These are phyloP conservation scores for Karalla daura DNA, from an alignment of 2,797 vertebrate genomes.

Conservation along the genomic window DNA sequence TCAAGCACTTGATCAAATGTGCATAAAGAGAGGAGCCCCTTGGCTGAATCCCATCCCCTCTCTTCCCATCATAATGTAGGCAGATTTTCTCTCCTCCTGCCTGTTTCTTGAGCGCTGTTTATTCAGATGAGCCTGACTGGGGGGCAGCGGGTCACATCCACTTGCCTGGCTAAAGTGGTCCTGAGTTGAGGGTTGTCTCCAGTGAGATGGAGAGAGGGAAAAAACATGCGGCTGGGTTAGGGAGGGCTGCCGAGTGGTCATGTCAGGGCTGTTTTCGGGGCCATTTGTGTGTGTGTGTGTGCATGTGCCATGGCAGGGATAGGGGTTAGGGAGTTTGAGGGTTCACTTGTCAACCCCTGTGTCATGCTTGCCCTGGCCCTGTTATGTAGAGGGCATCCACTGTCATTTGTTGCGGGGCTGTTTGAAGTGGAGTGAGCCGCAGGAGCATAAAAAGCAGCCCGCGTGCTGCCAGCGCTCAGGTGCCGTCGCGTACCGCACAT, in stretches of 20 bases:
- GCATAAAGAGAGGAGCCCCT: slow-evolving; percentile 86
- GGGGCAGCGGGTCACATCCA: slow-evolving; percentile 84
- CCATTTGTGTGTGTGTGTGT: slow-evolving; percentile 51
- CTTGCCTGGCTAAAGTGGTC: slow-evolving; percentile 80
- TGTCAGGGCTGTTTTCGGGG: slow-evolving; percentile 80
- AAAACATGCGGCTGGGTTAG: slow-evolving; percentile 71
- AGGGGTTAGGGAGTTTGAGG: slow-evolving; percentile 75
- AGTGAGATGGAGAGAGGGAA: slow-evolving; percentile 71
- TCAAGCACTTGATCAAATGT: slow-evolving; percentile 90
- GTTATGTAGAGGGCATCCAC: slow-evolving; percentile 83
- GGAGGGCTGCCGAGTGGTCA: slow-evolving; percentile 75
- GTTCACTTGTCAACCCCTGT: slow-evolving; percentile 85
- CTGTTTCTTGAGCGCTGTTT: slow-evolving; percentile 83
- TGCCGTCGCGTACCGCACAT: slow-evolving; percentile 24
- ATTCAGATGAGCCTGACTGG: slow-evolving; percentile 85
- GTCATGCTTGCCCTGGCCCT: slow-evolving; percentile 83
- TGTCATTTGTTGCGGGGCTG: slow-evolving; percentile 84
- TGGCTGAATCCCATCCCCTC: slow-evolving; percentile 76
- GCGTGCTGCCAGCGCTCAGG: slow-evolving; percentile 52
- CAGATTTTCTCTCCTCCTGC: slow-evolving; percentile 80
- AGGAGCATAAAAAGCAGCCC: slow-evolving; percentile 65
- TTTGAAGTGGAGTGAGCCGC: slow-evolving; percentile 76
- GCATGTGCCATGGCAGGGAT: slow-evolving; percentile 50
- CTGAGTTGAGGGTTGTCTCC: slow-evolving; percentile 81
- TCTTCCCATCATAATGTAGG: slow-evolving; percentile 85